Conservation (phyloP, 2,113 vertebrate genomes). For the Pseudopipra pipra region DNA sequence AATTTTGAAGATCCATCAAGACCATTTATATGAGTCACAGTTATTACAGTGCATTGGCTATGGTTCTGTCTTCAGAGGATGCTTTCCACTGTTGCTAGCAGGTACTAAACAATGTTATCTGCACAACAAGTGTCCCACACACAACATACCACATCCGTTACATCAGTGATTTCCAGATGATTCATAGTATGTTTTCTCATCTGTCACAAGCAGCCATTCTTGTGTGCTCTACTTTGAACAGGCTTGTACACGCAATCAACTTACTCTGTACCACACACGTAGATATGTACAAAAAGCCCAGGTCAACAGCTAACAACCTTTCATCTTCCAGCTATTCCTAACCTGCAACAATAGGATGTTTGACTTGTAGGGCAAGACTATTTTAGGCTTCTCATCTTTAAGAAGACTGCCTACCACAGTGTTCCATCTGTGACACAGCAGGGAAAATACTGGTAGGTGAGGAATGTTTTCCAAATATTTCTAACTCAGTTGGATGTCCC, state of each 20-base stretch:
- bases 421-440: constrained; percentile 13
- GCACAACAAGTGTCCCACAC: background rate
- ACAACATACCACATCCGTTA: background rate
- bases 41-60: background rate
- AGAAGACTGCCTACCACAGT: constrained; percentile 33
- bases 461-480: background rate
- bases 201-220: constrained; percentile 3
- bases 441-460: constrained; percentile 3
- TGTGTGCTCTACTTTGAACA: background rate
- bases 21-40: background rate
- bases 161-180: background rate
- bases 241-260: background rate
- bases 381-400: constrained; percentile 29
- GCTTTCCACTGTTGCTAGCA: background rate
- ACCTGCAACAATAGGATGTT: constrained; percentile 17
- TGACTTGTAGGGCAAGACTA: background rate
- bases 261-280: constrained; percentile 24
- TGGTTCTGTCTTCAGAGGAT: background rate
- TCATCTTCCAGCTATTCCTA: constrained; percentile 38
- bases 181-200: constrained; percentile 26
- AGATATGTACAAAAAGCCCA: background rate
- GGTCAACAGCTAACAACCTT: constrained; percentile 24
- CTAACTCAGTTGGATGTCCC: background rate
- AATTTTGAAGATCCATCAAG: background rate
- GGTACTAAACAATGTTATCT: background rate